Evolutionary conservation across 2,113 vertebrate genomes (phyloP), one percentile per base, ranked within the genome.

Genomic region (Gorsachius goisagi): DNA sequence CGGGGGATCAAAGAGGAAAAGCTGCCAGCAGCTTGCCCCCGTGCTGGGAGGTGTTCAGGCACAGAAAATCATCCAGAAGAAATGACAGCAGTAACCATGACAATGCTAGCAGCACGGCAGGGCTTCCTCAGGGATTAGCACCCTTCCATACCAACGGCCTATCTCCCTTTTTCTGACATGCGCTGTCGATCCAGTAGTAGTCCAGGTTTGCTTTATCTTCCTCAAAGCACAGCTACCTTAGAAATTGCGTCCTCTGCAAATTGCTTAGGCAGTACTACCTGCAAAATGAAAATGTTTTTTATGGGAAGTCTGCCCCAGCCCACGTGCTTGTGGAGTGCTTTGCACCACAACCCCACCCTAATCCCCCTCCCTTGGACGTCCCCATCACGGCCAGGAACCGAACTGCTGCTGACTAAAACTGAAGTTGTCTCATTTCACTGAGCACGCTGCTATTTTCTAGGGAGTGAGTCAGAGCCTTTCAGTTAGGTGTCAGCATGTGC

Each of bases 21-120:
- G n/a, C 16, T 94, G 79, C 79, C 68, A 69, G 83, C 75, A 93
- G 62, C 79, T 85, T 27, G 2, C 52, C 44, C 76, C 75, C 9
- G 0, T 49, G 67, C 79, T 69, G 84, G 45, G 68, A 86, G 44
- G 6, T 72, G 58, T 80, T 69, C 30, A 11, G 4, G 30, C 84
- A 58, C 39, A 60, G 76, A 58, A 69, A 82, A 44, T 9, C 28
- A 86, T 84, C 68, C 77, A 41, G 77, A 53, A 92, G 74, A 76
- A 85, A 58, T 23, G 71, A 90, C 5, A 90, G 73, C 81, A 87
- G 86, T 64, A 64, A 75, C 91, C 91, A 92, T 92, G 96, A 41
- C 96, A 47, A 69, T 84, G 90, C 58, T 59, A 76, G 84, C 53
- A 80, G 80, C 68, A 74, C 1, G 0, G 39, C 35, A 52, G 44